These are phyloP conservation scores for Ormyrus nitidulus DNA, from an alignment of 2,888 invertebrate genomes.

Conservation along the genomic window DNA sequence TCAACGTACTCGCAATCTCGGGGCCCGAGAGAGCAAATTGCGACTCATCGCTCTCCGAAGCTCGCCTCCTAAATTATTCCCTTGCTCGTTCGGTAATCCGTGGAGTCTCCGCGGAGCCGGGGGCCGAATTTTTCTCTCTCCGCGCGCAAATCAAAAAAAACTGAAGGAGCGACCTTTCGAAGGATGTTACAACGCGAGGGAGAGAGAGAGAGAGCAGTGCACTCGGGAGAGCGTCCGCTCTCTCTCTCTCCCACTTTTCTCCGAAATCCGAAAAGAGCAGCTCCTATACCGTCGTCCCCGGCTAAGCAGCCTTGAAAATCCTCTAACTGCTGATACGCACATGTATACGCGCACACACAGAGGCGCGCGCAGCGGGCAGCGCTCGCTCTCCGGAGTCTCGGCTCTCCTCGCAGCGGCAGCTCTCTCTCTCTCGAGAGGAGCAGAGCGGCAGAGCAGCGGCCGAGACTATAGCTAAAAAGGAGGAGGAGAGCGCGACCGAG, in stretches of 20 bases:
- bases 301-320: conserved; percentile 51
- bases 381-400: too few relatives aligned
- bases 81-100: not conserved
- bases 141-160: not conserved
- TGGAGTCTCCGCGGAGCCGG: not conserved
- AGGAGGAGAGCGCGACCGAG: conserved; percentile 5
- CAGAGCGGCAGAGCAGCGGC: conserved; percentile 1
- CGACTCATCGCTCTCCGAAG: too few relatives aligned
- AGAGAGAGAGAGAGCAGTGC: not conserved
- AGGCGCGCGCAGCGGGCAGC: not conserved
- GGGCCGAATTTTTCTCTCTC: not conserved
- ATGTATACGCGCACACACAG: not conserved
- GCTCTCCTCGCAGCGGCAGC: too few relatives aligned
- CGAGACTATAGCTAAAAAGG: conserved; percentile 47
- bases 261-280: too few relatives aligned
- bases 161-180: not conserved
- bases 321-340: conserved; percentile 18
- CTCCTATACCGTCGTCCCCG: too few relatives aligned
- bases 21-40: too few relatives aligned
- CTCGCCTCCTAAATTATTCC: not conserved
- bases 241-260: too few relatives aligned
- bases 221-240: too few relatives aligned
- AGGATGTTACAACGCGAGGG: not conserved
- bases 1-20: too few relatives aligned
- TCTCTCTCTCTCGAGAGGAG: not conserved